Conservation (phyloP, 2,888 invertebrate species). For the Sarcophaga rosellei region DNA sequence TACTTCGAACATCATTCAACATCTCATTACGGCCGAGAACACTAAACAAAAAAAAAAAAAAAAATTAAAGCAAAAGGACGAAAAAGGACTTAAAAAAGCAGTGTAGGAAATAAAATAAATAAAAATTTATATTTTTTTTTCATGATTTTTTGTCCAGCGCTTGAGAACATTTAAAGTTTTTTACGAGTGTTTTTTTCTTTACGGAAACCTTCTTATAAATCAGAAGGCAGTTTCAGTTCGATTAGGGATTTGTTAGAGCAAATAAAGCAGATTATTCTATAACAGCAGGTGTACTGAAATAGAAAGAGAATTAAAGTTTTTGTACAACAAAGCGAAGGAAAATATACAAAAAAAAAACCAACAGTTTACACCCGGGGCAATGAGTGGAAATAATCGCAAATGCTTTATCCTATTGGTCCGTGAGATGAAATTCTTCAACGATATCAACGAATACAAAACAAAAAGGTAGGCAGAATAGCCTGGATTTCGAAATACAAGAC, state of each 20-base stretch:
- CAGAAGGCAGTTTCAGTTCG: not conserved
- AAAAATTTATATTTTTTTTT: not conserved
- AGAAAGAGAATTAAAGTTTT: no score
- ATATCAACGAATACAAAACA: no score
- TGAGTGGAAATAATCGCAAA: no score
- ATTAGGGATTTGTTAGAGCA: not conserved
- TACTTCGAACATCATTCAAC: not conserved
- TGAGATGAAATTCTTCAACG: no score
- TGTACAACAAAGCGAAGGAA: no score
- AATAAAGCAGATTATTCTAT: conserved; percentile 15
- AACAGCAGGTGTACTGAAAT: no score
- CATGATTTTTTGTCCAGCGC: not conserved
- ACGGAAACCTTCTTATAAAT: not conserved
- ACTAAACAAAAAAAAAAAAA: not conserved
- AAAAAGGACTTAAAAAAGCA: not conserved
- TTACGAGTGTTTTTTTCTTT: not conserved
- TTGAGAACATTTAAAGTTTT: not conserved
- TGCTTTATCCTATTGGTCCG: no score
- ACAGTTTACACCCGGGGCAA: no score
- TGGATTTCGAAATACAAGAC: no score
- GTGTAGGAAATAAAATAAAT: not conserved
- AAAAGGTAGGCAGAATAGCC: no score
- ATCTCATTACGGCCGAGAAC: no score
- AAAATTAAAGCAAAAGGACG: not conserved
- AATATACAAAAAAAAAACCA: no score